Evolutionary conservation across 37 sponge, comb jelly and placozoan species (phyloP), one percentile per base, ranked within the genome.

Genomic region (Cladorhizidae sp.): DNA sequence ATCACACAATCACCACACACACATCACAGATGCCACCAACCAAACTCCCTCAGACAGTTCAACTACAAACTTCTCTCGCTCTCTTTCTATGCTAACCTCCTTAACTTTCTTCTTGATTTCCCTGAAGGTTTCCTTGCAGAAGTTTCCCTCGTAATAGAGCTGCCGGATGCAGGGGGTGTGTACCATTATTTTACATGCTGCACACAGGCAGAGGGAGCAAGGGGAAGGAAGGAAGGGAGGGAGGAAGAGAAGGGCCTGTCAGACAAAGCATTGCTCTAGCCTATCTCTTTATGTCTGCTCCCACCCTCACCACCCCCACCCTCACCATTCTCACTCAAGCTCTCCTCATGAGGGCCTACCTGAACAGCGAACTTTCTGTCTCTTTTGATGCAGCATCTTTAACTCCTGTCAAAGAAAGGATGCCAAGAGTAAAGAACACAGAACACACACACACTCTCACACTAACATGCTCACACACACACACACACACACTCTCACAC

Each of bases 51-150:
- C n/a, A n/a, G n/a, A n/a, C n/a, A n/a, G n/a, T n/a, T n/a, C n/a
- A n/a, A n/a, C n/a, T n/a, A n/a, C n/a, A n/a, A n/a, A n/a, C 9
- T 5, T 45, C 8, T 45, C 49, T 12, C 49, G 9, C 9, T 45
- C 49, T 45, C 49, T 45, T 45, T 45, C 49, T 45, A 5, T 45
- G n/a, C 36, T 20, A 1, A 82, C 74, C 22, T 82, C 65, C 72
- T 18, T 88, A 21, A 85, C 75, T 82, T 84, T 91, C 64, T 90
- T 86, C 58, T 70, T 83, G 61, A 86, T 86, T 39, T 82, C 77
- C 45, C 95, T 56, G 67, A 95, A 95, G 29, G 89, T 95, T 1
- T 83, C 80, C 64, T 95, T 91, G 57, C 95, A 95, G 61, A 12
- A 5, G 57, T 84, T 28, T 9, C 63, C 72, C 20, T 78, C 64